These are phyloP conservation scores for Drosophila kambysellisi DNA, from an alignment of 2,888 invertebrate genomes.

Conservation along the genomic window DNA sequence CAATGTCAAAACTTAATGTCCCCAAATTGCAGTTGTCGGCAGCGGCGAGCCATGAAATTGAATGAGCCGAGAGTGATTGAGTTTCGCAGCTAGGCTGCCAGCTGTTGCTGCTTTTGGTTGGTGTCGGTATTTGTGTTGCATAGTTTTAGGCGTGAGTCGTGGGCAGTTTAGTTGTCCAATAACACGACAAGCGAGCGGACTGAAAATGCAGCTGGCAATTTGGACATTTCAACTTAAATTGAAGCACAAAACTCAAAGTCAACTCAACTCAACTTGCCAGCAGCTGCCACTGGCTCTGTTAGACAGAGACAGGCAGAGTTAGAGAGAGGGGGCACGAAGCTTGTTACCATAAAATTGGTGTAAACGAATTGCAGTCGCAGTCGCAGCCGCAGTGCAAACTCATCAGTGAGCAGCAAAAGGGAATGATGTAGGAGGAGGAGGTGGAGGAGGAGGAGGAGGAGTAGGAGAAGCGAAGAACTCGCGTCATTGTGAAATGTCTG, in stretches of 20 bases:
- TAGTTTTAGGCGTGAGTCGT: conserved; percentile 64
- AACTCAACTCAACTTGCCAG: conserved; percentile 45
- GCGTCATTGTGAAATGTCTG: conserved; percentile 85
- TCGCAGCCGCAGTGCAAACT: conserved; percentile 54
- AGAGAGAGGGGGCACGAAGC: conserved; percentile 38
- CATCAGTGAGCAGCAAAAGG: conserved; percentile 26
- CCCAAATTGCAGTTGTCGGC: conserved; percentile 76
- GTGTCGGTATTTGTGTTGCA: conserved; percentile 52
- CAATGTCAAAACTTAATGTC: conserved; percentile 77
- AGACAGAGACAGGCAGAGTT: conserved; percentile 2
- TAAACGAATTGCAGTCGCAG: conserved; percentile 84
- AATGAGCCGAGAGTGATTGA: conserved; percentile 25
- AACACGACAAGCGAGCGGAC: conserved; percentile 18
- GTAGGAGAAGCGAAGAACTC: conserved; percentile 28
- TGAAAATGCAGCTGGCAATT: conserved; percentile 63
- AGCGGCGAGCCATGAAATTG: conserved; percentile 75
- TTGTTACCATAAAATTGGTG: conserved; percentile 85
- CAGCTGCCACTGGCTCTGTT: conserved; percentile 64
- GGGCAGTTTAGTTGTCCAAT: conserved; percentile 14
- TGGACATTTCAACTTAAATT: conserved; percentile 34
- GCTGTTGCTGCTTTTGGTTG: conserved; percentile 54
- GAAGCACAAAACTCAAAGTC: conserved; percentile 26
- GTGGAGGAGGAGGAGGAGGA: conserved; percentile 16
- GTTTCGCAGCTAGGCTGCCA: conserved; percentile 23
- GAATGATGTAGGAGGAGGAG: conserved; percentile 10